Conservation (phyloP, 2,888 invertebrate species). For the Luperina nickerlii region DNA sequence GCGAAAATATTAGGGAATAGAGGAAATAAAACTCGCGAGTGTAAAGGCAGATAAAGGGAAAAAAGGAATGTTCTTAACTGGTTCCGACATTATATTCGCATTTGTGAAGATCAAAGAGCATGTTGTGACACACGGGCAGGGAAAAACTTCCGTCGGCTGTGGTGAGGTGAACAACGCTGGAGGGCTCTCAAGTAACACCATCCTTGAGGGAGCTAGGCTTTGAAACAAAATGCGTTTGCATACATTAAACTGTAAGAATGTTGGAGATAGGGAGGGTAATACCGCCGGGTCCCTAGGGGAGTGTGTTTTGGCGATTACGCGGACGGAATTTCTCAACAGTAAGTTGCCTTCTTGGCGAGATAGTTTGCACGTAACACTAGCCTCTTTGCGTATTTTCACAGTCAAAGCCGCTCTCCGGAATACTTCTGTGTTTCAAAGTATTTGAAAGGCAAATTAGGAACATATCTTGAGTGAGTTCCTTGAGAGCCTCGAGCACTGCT, state of each 20-base stretch:
- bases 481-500: conserved; percentile 71
- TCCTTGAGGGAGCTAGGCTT: conserved; percentile 88
- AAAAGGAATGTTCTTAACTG: conserved; percentile 84
- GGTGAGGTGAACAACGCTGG: conserved; percentile 82
- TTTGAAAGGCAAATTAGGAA: conserved; percentile 89
- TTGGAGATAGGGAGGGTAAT: conserved; percentile 87
- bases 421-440: conserved; percentile 87
- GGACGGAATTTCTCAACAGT: conserved; percentile 85
- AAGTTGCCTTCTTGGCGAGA: conserved; percentile 84
- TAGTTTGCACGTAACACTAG: conserved; percentile 89
- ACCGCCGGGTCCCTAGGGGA: conserved; percentile 82
- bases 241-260: conserved; percentile 90
- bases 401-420: conserved; percentile 84
- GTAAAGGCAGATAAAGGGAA: conserved; percentile 80
- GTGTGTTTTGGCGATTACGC: conserved; percentile 90
- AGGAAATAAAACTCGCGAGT: conserved; percentile 75
- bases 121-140: conserved; percentile 85
- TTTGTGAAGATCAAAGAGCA: conserved; percentile 89
- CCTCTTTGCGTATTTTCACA: conserved; percentile 86
- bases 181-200: conserved; percentile 86
- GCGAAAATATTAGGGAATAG: conserved; percentile 72
- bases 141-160: conserved; percentile 82
- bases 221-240: conserved; percentile 91
- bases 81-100: conserved; percentile 89
- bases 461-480: conserved; percentile 81